These are phyloP conservation scores for Cistogaster globosa DNA, from an alignment of 2,888 invertebrate species.

Conservation along the genomic window DNA sequence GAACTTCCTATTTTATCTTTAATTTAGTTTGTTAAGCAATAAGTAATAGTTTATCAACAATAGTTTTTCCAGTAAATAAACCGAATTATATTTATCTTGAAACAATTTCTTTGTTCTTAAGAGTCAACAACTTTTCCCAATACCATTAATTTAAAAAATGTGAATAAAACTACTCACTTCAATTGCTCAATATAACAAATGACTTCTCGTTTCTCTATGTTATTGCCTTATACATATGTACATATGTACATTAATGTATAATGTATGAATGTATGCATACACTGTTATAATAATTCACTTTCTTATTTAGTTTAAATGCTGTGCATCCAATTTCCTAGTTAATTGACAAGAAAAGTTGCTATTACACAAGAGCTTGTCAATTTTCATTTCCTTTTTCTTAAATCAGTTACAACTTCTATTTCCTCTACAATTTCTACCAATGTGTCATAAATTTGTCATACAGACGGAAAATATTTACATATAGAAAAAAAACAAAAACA, in stretches of 20 bases:
- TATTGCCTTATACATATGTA: neutral
- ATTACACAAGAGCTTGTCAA: constrained; percentile 5
- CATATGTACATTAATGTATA: neutral
- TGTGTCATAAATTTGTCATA: constrained; percentile 48
- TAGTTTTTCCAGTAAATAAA: too few species aligned
- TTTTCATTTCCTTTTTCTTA: constrained; percentile 13
- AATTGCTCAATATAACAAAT: constrained; percentile 2
- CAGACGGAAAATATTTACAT: constrained; percentile 41
- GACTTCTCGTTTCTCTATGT: neutral
- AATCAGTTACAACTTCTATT: constrained; percentile 27
- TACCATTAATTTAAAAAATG: neutral
- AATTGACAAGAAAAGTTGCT: constrained; percentile 35
- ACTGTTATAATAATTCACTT: neutral
- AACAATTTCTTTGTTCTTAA: too few species aligned
- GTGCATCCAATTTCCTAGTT: constrained; percentile 22
- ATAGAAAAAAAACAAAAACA: constrained; percentile 36
- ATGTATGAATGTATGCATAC: neutral
- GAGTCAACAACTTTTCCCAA: too few species aligned
- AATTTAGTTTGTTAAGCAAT: too few species aligned
- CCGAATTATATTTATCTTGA: too few species aligned
- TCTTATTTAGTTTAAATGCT: constrained; percentile 18
- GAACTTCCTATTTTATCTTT: too few species aligned
- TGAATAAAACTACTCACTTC: neutral
- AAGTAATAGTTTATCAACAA: too few species aligned
- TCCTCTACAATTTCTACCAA: constrained; percentile 6